Conservation (phyloP, 1,140 invertebrate species). For the Bactericera cockerelli region DNA sequence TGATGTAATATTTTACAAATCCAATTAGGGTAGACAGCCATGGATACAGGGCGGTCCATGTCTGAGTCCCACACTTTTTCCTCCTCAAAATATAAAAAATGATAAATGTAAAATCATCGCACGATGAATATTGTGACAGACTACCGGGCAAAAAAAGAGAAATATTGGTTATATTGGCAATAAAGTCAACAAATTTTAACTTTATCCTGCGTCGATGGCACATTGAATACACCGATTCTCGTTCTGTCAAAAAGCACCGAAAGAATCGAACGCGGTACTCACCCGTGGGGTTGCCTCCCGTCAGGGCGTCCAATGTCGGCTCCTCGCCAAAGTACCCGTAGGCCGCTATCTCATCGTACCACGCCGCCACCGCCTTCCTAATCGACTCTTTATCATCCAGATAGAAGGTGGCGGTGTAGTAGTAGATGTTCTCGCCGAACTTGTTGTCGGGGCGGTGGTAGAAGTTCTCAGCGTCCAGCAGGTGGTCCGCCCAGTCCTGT, state of each 20-base stretch:
- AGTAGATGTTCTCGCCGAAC: constrained; percentile 47
- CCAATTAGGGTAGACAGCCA: neutral
- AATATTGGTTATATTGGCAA: too few relatives aligned
- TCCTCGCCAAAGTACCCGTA: constrained; percentile 37
- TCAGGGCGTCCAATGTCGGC: constrained; percentile 14
- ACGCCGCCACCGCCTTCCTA: constrained; percentile 45
- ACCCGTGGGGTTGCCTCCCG: neutral
- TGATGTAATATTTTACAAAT: neutral
- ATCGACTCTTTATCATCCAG: constrained; percentile 45
- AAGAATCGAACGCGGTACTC: too few relatives aligned
- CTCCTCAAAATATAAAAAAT: too few relatives aligned
- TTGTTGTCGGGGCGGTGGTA: constrained; percentile 42
- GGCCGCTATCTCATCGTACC: constrained; percentile 48
- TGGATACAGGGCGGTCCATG: too few relatives aligned
- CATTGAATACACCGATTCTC: too few relatives aligned
- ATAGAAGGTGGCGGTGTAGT: constrained; percentile 33
- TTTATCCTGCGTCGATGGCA: too few relatives aligned
- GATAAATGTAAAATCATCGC: too few relatives aligned
- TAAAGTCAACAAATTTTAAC: too few relatives aligned
- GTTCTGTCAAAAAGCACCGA: too few relatives aligned
- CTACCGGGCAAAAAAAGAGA: too few relatives aligned
- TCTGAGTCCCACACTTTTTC: too few relatives aligned
- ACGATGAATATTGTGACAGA: too few relatives aligned
- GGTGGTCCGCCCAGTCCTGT: constrained; percentile 55
- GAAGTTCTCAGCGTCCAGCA: constrained; percentile 51